Percentiles rank a stretch among this genome's conserved stretches.
phyloP scores from a whole-genome alignment of 2,113 vertebrate genomes.

The Laticauda colubrina region DNA sequence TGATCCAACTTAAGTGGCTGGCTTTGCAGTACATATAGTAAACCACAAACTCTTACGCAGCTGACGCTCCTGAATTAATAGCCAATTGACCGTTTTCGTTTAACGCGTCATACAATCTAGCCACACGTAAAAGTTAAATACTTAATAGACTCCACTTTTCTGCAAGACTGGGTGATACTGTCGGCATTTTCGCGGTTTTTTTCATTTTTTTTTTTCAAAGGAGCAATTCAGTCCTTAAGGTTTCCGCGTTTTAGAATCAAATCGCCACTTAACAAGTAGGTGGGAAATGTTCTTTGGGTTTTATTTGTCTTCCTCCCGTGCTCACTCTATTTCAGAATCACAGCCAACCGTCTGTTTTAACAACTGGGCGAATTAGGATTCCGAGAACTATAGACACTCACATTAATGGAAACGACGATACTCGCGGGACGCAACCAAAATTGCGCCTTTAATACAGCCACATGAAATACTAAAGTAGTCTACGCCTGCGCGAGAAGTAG shows the following conservation, averaged over 20 bases:
- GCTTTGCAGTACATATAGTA: neutral
- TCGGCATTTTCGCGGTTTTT: neutral
- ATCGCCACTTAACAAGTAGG: no score
- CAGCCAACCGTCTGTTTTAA: no score
- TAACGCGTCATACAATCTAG: neutral
- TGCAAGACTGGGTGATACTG: neutral
- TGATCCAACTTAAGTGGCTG: neutral
- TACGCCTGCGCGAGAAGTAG: neutral
- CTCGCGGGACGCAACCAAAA: neutral
- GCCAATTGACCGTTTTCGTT: neutral
- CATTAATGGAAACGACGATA: rapidly evolving
- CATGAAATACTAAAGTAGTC: neutral
- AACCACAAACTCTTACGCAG: neutral
- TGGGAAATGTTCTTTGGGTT: neutral
- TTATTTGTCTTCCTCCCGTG: neutral
- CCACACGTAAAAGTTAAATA: neutral
- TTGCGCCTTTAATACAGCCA: neutral
- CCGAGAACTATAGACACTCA: no score
- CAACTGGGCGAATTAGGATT: neutral
- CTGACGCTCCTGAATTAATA: neutral
- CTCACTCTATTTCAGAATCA: no score
- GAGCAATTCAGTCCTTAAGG: no score
- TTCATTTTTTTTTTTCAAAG: neutral
- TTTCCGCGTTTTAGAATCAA: neutral
- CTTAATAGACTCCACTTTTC: neutral